These are phyloP conservation scores for Anguilla marmorata DNA, from an alignment of 2,797 vertebrate genomes.

Conservation along the genomic window DNA sequence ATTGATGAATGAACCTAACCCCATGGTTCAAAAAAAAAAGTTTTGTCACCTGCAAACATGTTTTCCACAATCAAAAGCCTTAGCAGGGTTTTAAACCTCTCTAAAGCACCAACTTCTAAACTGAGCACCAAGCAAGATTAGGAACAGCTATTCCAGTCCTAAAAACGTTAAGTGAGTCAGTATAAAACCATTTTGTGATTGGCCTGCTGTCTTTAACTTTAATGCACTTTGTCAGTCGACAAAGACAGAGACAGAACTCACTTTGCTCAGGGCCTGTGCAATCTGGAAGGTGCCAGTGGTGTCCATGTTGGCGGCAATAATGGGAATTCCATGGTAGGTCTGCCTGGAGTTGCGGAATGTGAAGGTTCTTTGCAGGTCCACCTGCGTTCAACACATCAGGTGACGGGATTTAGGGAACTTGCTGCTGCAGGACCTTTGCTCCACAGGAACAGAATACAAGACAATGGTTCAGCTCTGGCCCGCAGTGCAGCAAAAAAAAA, in stretches of 20 bases:
- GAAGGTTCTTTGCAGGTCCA: constrained; percentile 89
- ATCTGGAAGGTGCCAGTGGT: constrained; percentile 98
- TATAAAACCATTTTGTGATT: not conserved
- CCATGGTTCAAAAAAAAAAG: too few relatives aligned
- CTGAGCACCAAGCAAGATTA: not conserved
- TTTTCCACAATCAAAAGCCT: not conserved
- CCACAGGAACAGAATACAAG: not conserved
- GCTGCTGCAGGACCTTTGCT: not conserved
- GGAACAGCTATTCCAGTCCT: not conserved
- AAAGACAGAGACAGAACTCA: constrained; percentile 60
- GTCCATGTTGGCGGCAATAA: constrained; percentile 99
- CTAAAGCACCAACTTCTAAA: not conserved
- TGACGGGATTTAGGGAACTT: constrained; percentile 1
- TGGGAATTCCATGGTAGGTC: constrained; percentile 91
- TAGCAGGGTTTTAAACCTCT: not conserved
- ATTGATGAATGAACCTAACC: too few relatives aligned
- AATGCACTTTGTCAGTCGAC: not conserved
- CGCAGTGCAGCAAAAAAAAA: not conserved
- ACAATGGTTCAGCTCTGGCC: not conserved
- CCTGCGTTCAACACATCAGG: constrained; percentile 65
- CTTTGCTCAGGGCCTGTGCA: constrained; percentile 89
- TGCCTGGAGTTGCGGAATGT: constrained; percentile 98
- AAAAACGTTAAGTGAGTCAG: not conserved
- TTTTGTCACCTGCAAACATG: not conserved
- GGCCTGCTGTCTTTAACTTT: not conserved